Evolutionary conservation across 2,113 vertebrate genomes (phyloP).

Genomic region (Hypomesus transpacificus): DNA sequence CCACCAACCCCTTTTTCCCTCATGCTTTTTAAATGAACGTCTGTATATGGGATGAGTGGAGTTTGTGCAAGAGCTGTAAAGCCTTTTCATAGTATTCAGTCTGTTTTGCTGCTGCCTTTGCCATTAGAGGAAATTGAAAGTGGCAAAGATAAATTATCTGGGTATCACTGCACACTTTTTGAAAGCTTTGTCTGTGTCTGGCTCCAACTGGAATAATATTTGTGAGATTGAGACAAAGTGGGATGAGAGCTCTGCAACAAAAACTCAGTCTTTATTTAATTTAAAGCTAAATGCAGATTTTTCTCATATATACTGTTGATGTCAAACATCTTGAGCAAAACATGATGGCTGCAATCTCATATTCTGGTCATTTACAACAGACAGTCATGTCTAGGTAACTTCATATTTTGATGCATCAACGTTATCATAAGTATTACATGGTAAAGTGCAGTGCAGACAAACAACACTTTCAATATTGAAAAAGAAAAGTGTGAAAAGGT

Average conservation of each 20-base stretch:
- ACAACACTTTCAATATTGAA: conserved; percentile 16
- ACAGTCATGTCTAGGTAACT: too few relatives aligned
- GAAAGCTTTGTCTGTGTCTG: conserved; percentile 8
- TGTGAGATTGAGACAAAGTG: conserved; percentile 1
- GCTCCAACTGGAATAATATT: conserved; percentile 12
- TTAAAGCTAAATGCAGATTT: background rate
- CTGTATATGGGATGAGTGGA: conserved; percentile 52
- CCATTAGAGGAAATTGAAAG: conserved; percentile 18
- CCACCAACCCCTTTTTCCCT: conserved; percentile 5
- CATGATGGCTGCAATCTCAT: too few relatives aligned
- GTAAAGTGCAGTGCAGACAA: conserved; percentile 27
- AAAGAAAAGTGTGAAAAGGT: conserved; percentile 9
- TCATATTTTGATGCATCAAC: background rate
- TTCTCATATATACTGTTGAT: background rate
- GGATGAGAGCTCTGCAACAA: conserved; percentile 1
- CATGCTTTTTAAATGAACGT: conserved; percentile 45
- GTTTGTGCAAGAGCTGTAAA: conserved; percentile 31
- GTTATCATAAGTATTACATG: conserved; percentile 13
- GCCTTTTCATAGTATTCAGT: conserved; percentile 25
- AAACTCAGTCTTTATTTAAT: background rate
- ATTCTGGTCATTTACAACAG: too few relatives aligned
- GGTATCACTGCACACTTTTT: conserved; percentile 8
- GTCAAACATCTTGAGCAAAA: background rate
- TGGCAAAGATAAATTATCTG: conserved; percentile 18
- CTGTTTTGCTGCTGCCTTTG: conserved; percentile 27